Evolutionary conservation across 2,888 invertebrate genomes (phyloP).

Genomic region (Endomychus coccineus): DNA sequence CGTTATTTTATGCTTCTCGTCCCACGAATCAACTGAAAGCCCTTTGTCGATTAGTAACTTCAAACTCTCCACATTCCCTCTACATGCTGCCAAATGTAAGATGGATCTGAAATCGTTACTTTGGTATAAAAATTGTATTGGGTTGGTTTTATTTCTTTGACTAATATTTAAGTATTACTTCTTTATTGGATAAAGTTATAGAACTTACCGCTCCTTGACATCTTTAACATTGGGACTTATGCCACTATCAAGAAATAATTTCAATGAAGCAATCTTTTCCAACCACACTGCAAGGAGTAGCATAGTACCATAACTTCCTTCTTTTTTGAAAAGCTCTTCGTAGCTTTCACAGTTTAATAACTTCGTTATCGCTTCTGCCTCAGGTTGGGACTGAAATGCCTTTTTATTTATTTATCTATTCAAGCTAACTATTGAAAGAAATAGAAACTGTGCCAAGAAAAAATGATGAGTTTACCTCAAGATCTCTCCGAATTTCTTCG

Average conservation of each 20-base stretch:
- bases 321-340: conserved; percentile 43
- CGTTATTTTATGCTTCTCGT: conserved; percentile 59
- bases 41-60: conserved; percentile 61
- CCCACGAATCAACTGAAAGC: conserved; percentile 64
- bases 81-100: conserved; percentile 72
- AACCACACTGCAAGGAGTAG: conserved; percentile 57
- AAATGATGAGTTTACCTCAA: conserved; percentile 37
- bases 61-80: conserved; percentile 64
- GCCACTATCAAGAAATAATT: conserved; percentile 48
- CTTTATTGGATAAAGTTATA: conserved; percentile 2
- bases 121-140: not conserved
- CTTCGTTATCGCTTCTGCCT: conserved; percentile 8
- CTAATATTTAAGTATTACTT: too few species aligned
- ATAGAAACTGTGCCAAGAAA: too few species aligned
- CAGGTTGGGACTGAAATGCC: conserved; percentile 7
- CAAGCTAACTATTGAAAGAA: too few species aligned
- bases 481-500: conserved; percentile 27
- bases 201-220: conserved; percentile 59
- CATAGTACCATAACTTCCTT: conserved; percentile 46
- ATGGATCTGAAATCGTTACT: conserved; percentile 54
- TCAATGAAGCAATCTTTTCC: conserved; percentile 50
- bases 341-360: conserved; percentile 44
- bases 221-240: conserved; percentile 61
- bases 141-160: conserved; percentile 1
- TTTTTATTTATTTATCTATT: too few species aligned